These are phyloP conservation scores for Drosophila erecta DNA, from an alignment of 1,140 invertebrate genomes.

Conservation along the genomic window DNA sequence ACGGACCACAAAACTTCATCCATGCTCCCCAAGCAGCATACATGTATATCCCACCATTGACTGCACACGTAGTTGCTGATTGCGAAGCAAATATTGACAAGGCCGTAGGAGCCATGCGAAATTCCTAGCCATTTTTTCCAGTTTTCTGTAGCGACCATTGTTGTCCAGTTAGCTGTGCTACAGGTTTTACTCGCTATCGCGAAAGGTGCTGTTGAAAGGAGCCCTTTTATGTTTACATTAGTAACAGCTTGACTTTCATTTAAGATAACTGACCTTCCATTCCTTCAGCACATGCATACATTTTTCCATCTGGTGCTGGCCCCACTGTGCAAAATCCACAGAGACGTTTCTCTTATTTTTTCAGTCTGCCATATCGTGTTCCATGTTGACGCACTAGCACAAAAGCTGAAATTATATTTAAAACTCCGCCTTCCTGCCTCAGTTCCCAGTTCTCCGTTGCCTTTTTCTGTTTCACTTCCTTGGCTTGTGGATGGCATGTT, in stretches of 20 bases:
- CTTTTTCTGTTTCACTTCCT: slow-evolving; percentile 15
- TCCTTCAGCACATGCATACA: neutral
- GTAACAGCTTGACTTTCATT: too few species aligned
- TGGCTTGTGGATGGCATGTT: slow-evolving; percentile 54
- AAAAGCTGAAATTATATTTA: slow-evolving; percentile 81
- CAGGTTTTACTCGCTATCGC: neutral
- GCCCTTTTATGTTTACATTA: neutral
- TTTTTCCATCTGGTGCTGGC: neutral
- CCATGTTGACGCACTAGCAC: slow-evolving; percentile 79
- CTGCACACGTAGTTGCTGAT: slow-evolving; percentile 73
- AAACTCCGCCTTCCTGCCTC: slow-evolving; percentile 43
- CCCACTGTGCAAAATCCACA: slow-evolving; percentile 39
- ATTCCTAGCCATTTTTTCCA: slow-evolving; percentile 21
- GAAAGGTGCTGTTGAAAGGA: too few species aligned
- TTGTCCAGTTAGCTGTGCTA: slow-evolving; percentile 13
- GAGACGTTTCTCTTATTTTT: slow-evolving; percentile 50
- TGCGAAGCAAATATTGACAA: slow-evolving; percentile 80
- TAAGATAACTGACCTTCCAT: neutral
- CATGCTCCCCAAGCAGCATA: slow-evolving; percentile 25
- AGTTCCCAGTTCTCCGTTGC: neutral
- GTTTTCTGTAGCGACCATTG: slow-evolving; percentile 2
- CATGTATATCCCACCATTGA: slow-evolving; percentile 38
- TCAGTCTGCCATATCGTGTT: slow-evolving; percentile 73
- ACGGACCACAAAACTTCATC: slow-evolving; percentile 31
- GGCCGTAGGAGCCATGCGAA: slow-evolving; percentile 22